Conservation (phyloP, 2,888 invertebrate species). For the Sesia bembeciformis region DNA sequence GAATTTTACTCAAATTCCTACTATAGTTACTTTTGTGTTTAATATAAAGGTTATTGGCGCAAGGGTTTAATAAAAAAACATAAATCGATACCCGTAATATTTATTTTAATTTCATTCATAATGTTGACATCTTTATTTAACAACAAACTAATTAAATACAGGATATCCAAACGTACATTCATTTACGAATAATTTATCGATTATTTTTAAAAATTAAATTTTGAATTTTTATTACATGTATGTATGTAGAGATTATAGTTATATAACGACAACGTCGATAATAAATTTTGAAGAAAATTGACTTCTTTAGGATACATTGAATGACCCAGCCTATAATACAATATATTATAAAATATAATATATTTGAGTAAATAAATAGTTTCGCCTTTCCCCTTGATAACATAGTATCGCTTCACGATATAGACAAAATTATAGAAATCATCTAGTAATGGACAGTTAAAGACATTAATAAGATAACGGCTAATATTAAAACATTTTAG, state of each 20-base stretch:
- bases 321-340: slow-evolving; percentile 37
- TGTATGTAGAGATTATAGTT: slow-evolving; percentile 55
- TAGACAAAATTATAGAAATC: no score
- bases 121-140: slow-evolving; percentile 48
- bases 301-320: background rate
- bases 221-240: slow-evolving; percentile 40
- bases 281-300: background rate
- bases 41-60: no score
- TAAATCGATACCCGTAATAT: slow-evolving; percentile 47
- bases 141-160: slow-evolving; percentile 51
- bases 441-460: background rate
- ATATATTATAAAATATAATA: slow-evolving; percentile 13
- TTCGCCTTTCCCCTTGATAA: slow-evolving; percentile 29
- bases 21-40: no score
- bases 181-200: slow-evolving; percentile 32
- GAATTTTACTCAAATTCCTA: no score
- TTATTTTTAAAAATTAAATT: slow-evolving; percentile 32
- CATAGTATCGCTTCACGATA: no score
- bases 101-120: slow-evolving; percentile 48
- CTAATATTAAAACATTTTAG: slow-evolving; percentile 39
- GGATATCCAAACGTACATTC: slow-evolving; percentile 50
- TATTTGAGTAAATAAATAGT: slow-evolving; percentile 1
- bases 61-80: slow-evolving; percentile 18
- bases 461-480: slow-evolving; percentile 12
- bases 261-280: background rate